These are phyloP conservation scores for Hestina assimilis DNA, from an alignment of 1,140 invertebrate species.

Conservation along the genomic window DNA sequence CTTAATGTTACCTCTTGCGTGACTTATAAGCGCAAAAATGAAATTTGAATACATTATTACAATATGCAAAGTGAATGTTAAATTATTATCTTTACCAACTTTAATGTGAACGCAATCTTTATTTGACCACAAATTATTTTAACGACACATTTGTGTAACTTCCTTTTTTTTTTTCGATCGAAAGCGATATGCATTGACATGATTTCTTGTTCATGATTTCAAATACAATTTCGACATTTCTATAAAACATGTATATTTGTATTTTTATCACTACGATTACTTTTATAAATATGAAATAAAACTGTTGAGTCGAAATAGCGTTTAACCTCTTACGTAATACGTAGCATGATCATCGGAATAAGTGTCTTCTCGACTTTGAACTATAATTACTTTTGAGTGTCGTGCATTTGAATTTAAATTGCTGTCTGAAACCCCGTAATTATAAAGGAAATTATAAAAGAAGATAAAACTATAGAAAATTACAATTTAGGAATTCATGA, in stretches of 20 bases:
- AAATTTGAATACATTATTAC: no score
- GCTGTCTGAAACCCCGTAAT: slow-evolving; percentile 3
- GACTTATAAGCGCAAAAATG: no score
- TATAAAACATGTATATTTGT: no score
- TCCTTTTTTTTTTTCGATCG: no score
- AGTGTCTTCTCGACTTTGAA: slow-evolving; percentile 1
- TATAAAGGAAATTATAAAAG: slow-evolving; percentile 14
- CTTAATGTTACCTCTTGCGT: no score
- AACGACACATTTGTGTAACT: slow-evolving; percentile 6
- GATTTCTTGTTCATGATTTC: no score
- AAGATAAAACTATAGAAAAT: slow-evolving; percentile 23
- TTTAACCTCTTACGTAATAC: neutral
- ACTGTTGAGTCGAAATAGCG: neutral
- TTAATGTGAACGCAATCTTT: slow-evolving; percentile 1
- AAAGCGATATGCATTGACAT: no score
- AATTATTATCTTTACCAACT: neutral
- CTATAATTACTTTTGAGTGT: slow-evolving; percentile 7
- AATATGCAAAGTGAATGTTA: no score
- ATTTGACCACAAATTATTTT: neutral
- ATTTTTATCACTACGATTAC: no score
- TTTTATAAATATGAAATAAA: neutral
- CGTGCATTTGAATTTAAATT: slow-evolving; percentile 1
- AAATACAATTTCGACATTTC: no score
- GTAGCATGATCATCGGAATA: neutral
- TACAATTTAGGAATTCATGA: neutral